Conservation (phyloP, 2,113 vertebrate genomes). For the Sinocyclocheilus maitianheensis region DNA sequence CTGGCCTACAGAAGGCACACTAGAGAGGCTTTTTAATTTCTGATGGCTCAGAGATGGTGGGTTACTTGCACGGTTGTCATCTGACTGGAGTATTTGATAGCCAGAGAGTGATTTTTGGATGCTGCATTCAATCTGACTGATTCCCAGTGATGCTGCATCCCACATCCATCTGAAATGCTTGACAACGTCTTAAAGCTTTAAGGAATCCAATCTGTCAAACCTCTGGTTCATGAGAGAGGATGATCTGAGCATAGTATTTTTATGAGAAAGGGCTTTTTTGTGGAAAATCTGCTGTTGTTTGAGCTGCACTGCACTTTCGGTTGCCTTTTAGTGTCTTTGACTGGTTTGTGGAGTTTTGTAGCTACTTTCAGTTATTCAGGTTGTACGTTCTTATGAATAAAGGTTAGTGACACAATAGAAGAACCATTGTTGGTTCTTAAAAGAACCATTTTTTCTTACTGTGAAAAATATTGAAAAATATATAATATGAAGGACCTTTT, state of each 20-base stretch:
- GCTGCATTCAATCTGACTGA: background rate
- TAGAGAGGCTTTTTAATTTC: constrained; percentile 14
- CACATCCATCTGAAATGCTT: constrained; percentile 20
- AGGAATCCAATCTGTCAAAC: constrained; percentile 15
- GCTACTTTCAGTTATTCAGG: background rate
- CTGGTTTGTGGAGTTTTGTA: background rate
- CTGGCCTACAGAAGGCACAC: background rate
- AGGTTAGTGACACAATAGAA: background rate
- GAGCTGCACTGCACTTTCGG: background rate
- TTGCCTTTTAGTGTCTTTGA: background rate
- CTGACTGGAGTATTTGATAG: constrained; percentile 34
- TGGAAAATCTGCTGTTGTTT: background rate
- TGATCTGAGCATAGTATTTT: background rate
- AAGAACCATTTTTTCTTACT: background rate
- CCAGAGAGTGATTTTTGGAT: constrained; percentile 2
- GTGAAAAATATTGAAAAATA: no score
- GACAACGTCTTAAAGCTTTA: background rate
- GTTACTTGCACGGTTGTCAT: background rate
- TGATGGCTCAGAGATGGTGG: background rate
- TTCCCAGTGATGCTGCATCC: constrained; percentile 3
- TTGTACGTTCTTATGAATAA: background rate
- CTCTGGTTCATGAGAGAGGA: background rate
- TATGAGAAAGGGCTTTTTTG: background rate
- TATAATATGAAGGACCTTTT: no score
- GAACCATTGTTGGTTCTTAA: background rate